Evolutionary conservation across 2,888 invertebrate species (phyloP).

Genomic region (Coleophora flavipennella): DNA sequence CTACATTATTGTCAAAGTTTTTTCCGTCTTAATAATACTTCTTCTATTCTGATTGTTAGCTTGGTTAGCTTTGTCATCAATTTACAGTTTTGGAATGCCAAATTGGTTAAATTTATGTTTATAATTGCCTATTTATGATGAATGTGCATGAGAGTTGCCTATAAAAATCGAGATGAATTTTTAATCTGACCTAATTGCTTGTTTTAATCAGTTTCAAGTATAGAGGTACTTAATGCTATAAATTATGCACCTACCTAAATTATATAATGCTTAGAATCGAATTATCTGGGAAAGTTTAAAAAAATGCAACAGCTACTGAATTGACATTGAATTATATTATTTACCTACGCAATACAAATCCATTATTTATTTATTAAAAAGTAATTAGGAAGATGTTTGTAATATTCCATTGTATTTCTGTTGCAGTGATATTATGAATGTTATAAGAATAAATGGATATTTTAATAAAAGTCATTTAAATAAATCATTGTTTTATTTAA

Average conservation of each 20-base stretch:
- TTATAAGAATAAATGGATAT: constrained; percentile 74
- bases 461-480: constrained; percentile 73
- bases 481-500: constrained; percentile 40
- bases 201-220: not conserved
- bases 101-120: constrained; percentile 32
- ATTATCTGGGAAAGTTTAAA: not conserved
- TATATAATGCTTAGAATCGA: not conserved
- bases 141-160: constrained; percentile 35
- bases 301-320: constrained; percentile 9
- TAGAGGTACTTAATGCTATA: not conserved
- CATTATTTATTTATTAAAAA: constrained; percentile 55
- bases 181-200: constrained; percentile 36
- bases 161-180: constrained; percentile 31
- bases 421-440: constrained; percentile 73
- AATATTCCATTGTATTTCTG: constrained; percentile 72
- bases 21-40: too few relatives aligned
- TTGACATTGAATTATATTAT: constrained; percentile 46
- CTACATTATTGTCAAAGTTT: too few relatives aligned
- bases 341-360: constrained; percentile 40
- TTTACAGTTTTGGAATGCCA: constrained; percentile 17
- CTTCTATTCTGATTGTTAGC: not conserved
- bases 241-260: too few relatives aligned
- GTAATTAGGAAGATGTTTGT: constrained; percentile 67
- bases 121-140: constrained; percentile 29
- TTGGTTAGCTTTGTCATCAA: not conserved